Percentiles rank a stretch among this genome's conserved stretches.
Evolutionary conservation across 2,888 invertebrate genomes (phyloP).

Genomic region (Tholera decimalis): DNA sequence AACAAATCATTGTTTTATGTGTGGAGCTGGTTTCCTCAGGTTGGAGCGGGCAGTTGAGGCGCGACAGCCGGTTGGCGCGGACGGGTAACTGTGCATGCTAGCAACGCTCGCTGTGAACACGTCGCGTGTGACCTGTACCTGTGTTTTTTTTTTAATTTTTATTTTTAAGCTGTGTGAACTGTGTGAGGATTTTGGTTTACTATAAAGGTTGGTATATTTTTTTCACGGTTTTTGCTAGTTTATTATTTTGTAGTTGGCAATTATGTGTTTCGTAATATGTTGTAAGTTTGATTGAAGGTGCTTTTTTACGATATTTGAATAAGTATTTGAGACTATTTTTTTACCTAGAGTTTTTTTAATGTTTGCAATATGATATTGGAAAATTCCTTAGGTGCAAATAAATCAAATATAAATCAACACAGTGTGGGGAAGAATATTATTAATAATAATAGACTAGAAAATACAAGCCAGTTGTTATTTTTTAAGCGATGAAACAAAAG

Average conservation of each 20-base stretch:
- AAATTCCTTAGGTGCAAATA: too few species aligned
- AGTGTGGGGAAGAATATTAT: not conserved
- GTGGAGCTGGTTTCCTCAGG: slow-evolving; percentile 38
- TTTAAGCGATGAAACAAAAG: not conserved
- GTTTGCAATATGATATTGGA: too few species aligned
- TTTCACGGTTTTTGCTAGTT: slow-evolving; percentile 35
- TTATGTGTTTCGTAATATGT: slow-evolving; percentile 5
- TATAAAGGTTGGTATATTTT: slow-evolving; percentile 76
- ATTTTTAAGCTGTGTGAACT: slow-evolving; percentile 78
- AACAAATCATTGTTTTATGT: slow-evolving; percentile 65
- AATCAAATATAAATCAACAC: not conserved
- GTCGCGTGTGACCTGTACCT: slow-evolving; percentile 83
- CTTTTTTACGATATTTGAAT: slow-evolving; percentile 33
- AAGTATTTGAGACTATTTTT: too few species aligned
- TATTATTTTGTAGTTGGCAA: slow-evolving; percentile 31
- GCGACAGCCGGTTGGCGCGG: slow-evolving; percentile 82
- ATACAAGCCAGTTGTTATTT: too few species aligned
- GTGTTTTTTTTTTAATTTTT: slow-evolving; percentile 75
- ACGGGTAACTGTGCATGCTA: slow-evolving; percentile 66
- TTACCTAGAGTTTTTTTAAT: too few species aligned
- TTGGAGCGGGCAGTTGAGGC: slow-evolving; percentile 74
- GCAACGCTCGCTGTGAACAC: slow-evolving; percentile 55
- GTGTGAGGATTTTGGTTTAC: slow-evolving; percentile 81
- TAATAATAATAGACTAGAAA: too few species aligned
- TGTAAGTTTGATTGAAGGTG: slow-evolving; percentile 12